phyloP scores from a whole-genome alignment of 2,113 vertebrate genomes.

The Etheostoma cragini region DNA sequence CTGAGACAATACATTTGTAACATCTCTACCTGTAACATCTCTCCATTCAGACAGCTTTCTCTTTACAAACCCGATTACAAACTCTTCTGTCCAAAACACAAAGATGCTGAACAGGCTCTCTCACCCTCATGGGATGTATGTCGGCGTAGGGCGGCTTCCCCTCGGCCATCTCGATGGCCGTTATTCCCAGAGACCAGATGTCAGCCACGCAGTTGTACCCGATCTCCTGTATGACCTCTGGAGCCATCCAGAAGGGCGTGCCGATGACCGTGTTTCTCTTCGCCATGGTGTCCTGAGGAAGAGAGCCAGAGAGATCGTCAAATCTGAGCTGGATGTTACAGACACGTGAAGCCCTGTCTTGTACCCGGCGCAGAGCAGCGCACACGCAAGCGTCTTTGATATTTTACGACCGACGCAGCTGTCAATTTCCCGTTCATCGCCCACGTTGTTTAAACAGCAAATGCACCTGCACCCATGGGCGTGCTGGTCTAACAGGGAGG shows the following conservation, averaged over 20 bases:
- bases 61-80: neutral
- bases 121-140: slow-evolving; percentile 97
- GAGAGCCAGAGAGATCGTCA: neutral
- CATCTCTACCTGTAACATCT: neutral
- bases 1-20: too few species aligned
- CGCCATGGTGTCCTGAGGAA: slow-evolving; percentile 94
- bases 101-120: neutral
- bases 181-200: slow-evolving; percentile 97
- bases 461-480: too few species aligned
- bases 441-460: too few species aligned
- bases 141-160: slow-evolving; percentile 96
- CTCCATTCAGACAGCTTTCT: neutral
- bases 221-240: slow-evolving; percentile 97
- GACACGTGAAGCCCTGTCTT: too few species aligned
- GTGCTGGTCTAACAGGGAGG: too few species aligned
- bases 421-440: too few species aligned
- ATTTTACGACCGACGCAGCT: too few species aligned
- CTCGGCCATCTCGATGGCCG: slow-evolving; percentile 96
- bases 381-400: too few species aligned
- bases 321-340: too few species aligned
- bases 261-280: slow-evolving; percentile 97
- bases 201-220: slow-evolving; percentile 97
- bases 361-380: too few species aligned
- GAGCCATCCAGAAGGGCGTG: slow-evolving; percentile 98
- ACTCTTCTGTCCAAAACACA: neutral